Evolutionary conservation across 2,888 invertebrate genomes (phyloP).

Genomic region (Anaspis maculata): DNA sequence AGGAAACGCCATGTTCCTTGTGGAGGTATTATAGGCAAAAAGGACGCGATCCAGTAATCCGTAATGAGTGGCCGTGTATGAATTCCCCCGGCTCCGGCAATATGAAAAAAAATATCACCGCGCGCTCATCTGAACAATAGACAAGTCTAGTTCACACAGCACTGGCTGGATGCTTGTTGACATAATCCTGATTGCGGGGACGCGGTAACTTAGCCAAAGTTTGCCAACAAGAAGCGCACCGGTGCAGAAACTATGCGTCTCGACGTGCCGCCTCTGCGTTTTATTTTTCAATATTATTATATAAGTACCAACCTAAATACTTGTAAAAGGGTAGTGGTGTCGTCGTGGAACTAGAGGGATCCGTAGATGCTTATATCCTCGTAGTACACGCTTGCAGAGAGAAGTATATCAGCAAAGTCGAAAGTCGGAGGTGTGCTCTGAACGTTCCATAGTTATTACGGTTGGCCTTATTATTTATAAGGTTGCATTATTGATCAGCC

Average conservation of each 20-base stretch:
- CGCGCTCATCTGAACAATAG: constrained; percentile 31
- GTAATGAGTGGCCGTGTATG: constrained; percentile 28
- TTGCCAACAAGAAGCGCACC: constrained; percentile 15
- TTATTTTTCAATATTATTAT: no score
- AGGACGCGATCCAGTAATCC: constrained; percentile 19
- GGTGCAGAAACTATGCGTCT: constrained; percentile 18
- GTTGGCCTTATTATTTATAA: constrained; percentile 42
- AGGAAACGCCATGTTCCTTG: background rate
- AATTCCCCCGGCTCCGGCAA: constrained; percentile 19
- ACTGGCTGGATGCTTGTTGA: constrained; percentile 25
- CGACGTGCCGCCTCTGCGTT: no score
- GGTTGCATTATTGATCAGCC: constrained; percentile 44
- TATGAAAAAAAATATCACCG: constrained; percentile 28
- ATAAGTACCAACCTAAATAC: no score
- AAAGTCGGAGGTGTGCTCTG: no score
- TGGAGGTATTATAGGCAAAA: background rate
- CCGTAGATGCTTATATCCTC: no score
- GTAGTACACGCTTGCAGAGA: no score
- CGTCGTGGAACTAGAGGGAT: no score
- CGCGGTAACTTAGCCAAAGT: constrained; percentile 23
- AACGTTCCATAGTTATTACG: constrained; percentile 36
- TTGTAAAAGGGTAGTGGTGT: no score
- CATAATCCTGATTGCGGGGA: constrained; percentile 28
- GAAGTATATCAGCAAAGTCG: no score
- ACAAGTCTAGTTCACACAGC: constrained; percentile 17